These are phyloP conservation scores for Iphiclides podalirius DNA, from an alignment of 2,888 invertebrate genomes.

Conservation along the genomic window DNA sequence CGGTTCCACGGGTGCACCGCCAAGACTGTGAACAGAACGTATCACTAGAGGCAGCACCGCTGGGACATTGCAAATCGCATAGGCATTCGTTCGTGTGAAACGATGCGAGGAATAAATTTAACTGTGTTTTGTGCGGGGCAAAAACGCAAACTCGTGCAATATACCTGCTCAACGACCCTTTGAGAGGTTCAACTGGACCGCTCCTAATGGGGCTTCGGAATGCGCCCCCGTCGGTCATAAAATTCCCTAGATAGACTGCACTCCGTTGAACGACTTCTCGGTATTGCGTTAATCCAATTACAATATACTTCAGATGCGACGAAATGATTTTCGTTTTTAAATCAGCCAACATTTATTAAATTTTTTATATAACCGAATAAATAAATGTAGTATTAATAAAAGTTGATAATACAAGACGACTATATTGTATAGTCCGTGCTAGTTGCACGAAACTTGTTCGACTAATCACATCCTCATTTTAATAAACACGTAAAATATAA, in stretches of 20 bases:
- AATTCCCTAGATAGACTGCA: slow-evolving; percentile 35
- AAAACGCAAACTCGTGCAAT: slow-evolving; percentile 40
- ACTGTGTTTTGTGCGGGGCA: slow-evolving; percentile 44
- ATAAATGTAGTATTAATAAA: too few species aligned
- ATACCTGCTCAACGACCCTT: slow-evolving; percentile 48
- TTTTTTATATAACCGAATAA: too few species aligned
- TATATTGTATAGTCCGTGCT: too few species aligned
- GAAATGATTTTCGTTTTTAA: too few species aligned
- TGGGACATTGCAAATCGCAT: slow-evolving; percentile 38
- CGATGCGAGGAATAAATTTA: slow-evolving; percentile 48
- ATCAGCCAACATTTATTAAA: too few species aligned
- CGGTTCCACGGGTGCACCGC: slow-evolving; percentile 37
- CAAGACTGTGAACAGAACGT: slow-evolving; percentile 25
- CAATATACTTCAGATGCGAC: slow-evolving; percentile 23
- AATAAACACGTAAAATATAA: slow-evolving; percentile 12
- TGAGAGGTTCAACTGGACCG: slow-evolving; percentile 39
- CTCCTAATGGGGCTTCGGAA: slow-evolving; percentile 49
- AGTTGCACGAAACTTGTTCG: not conserved
- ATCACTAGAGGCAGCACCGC: slow-evolving; percentile 36
- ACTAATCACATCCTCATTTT: slow-evolving; percentile 9
- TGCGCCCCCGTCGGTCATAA: slow-evolving; percentile 39
- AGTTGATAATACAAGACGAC: too few species aligned
- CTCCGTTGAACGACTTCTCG: slow-evolving; percentile 38
- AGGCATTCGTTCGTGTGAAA: slow-evolving; percentile 39
- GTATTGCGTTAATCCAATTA: slow-evolving; percentile 34